These are phyloP conservation scores for Ectemnius cavifrons DNA, from an alignment of 2,888 invertebrate species.

Conservation along the genomic window DNA sequence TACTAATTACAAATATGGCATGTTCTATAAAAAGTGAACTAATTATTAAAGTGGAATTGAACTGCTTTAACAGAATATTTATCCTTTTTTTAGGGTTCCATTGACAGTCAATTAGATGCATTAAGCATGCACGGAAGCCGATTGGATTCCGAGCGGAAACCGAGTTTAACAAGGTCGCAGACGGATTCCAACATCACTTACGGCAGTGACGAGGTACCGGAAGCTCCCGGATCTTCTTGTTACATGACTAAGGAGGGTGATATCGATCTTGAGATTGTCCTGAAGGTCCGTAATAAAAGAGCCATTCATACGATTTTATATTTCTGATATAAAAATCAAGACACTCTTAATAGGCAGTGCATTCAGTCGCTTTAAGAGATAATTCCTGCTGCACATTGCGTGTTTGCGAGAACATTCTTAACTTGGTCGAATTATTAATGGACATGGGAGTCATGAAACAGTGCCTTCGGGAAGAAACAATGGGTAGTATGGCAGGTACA, in stretches of 20 bases:
- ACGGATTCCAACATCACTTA: conserved; percentile 96
- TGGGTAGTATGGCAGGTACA: conserved; percentile 78
- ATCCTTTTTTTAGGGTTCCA: conserved; percentile 83
- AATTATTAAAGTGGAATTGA: too few relatives aligned
- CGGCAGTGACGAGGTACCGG: conserved; percentile 90
- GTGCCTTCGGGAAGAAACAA: conserved; percentile 79
- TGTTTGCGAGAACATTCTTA: conserved; percentile 95
- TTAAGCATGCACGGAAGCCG: conserved; percentile 80
- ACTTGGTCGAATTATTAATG: conserved; percentile 93
- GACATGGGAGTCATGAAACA: conserved; percentile 91
- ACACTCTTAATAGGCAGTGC: conserved; percentile 84
- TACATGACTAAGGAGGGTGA: conserved; percentile 98
- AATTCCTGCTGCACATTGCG: conserved; percentile 90
- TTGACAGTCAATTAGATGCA: conserved; percentile 91
- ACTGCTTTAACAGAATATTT: background rate
- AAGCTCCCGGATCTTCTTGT: conserved; percentile 91
- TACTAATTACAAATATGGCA: too few relatives aligned
- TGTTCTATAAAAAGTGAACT: too few relatives aligned
- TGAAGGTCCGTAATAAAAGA: conserved; percentile 82
- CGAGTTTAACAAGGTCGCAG: conserved; percentile 89
- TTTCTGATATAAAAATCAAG: conserved; percentile 6
- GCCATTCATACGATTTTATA: background rate
- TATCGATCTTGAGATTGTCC: conserved; percentile 92
- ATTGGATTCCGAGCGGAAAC: conserved; percentile 83
- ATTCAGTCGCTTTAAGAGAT: conserved; percentile 91